Conservation (phyloP, 2,888 invertebrate genomes). For the Scaptomyza parva region DNA sequence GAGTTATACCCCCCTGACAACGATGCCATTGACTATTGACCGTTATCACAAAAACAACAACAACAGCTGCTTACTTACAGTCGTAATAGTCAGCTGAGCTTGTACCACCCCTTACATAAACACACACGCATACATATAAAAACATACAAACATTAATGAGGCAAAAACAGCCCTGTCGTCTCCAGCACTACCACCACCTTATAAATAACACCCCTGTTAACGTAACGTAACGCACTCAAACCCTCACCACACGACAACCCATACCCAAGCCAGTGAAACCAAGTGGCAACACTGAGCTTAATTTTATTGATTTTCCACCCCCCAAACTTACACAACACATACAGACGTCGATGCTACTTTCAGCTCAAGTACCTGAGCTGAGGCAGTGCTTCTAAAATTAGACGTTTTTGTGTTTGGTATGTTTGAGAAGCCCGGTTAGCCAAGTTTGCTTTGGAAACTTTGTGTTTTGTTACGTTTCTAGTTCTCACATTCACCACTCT, state of each 20-base stretch:
- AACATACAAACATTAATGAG: conserved; percentile 17
- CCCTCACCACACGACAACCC: conserved; percentile 6
- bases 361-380: conserved; percentile 49
- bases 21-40: conserved; percentile 51
- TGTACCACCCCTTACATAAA: conserved; percentile 39
- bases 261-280: conserved; percentile 31
- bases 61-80: conserved; percentile 64
- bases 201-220: conserved; percentile 37
- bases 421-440: conserved; percentile 29
- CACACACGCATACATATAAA: conserved; percentile 2
- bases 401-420: conserved; percentile 44
- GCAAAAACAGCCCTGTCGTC: conserved; percentile 22
- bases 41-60: conserved; percentile 59
- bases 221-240: conserved; percentile 31
- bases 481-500: conserved; percentile 7
- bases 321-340: conserved; percentile 21
- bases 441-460: neutral
- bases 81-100: conserved; percentile 62
- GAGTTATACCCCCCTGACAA: conserved; percentile 34
- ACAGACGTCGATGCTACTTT: conserved; percentile 10
- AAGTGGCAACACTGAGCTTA: conserved; percentile 71
- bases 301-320: conserved; percentile 73
- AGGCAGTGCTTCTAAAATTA: conserved; percentile 58
- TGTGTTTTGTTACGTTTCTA: conserved; percentile 6
- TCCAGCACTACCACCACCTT: conserved; percentile 9